phyloP scores from a whole-genome alignment of 2,797 vertebrate genomes.

The Macropus fuliginosus region DNA sequence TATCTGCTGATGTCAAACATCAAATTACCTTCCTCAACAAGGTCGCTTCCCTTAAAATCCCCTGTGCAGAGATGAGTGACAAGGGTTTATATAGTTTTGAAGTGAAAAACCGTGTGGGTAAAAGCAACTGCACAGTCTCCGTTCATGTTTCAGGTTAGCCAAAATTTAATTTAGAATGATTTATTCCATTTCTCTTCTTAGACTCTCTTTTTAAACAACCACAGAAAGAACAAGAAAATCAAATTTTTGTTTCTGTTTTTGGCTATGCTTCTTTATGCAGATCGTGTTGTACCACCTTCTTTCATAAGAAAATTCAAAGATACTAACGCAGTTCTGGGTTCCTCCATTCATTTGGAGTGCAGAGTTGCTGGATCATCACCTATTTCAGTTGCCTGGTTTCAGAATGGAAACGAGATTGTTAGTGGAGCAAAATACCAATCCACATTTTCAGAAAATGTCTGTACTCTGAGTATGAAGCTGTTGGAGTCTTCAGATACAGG shows the following conservation, averaged over 20 bases:
- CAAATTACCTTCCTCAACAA: constrained; percentile 94
- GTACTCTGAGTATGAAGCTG: constrained; percentile 87
- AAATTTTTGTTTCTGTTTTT: constrained; percentile 67
- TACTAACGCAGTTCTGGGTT: constrained; percentile 89
- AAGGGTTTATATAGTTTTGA: constrained; percentile 95
- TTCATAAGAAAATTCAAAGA: constrained; percentile 96
- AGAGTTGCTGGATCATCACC: constrained; percentile 95
- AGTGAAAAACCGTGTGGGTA: constrained; percentile 96
- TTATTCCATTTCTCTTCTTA: neutral
- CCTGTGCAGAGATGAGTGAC: constrained; percentile 92
- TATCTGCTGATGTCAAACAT: constrained; percentile 93
- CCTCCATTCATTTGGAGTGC: constrained; percentile 91
- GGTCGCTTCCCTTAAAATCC: constrained; percentile 93
- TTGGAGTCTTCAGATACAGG: constrained; percentile 92
- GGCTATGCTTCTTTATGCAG: constrained; percentile 85
- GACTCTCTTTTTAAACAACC: neutral
- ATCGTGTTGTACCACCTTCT: constrained; percentile 95
- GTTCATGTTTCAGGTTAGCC: constrained; percentile 95
- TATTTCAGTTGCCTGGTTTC: constrained; percentile 95
- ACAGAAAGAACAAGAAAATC: accelerated
- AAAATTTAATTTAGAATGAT: constrained; percentile 24
- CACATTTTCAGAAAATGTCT: constrained; percentile 92
- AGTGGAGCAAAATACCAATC: constrained; percentile 91
- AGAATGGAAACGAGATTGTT: constrained; percentile 92
- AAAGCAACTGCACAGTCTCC: constrained; percentile 94